A percentile compares a stretch with the other conserved stretches of the same genome.
Evolutionary conservation across 2,797 vertebrate genomes (phyloP).

Genomic region (Melanotaenia nigrans): DNA sequence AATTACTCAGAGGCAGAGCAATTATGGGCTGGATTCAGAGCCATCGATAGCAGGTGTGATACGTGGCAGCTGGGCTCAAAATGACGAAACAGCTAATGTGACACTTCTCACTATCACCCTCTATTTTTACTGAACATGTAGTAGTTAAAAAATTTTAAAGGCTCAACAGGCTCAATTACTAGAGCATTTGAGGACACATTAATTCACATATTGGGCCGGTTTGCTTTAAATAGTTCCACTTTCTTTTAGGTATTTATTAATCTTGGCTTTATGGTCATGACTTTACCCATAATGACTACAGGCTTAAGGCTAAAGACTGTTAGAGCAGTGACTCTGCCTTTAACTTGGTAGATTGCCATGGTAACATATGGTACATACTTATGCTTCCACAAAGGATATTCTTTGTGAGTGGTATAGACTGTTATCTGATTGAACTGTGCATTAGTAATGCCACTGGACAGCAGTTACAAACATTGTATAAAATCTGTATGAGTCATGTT

Average conservation of each 20-base stretch:
- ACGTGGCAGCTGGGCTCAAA: constrained; percentile 62
- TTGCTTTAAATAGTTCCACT: constrained; percentile 12
- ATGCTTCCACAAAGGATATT: not conserved
- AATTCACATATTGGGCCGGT: not conserved
- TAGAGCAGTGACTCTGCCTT: too few relatives aligned
- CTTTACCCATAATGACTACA: constrained; percentile 4
- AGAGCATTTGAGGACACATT: not conserved
- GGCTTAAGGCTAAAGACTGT: not conserved
- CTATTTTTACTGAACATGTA: constrained; percentile 39
- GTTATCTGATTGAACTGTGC: not conserved
- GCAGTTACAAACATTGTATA: not conserved
- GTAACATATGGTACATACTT: too few relatives aligned
- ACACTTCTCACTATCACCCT: constrained; percentile 66
- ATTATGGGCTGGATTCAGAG: constrained; percentile 64
- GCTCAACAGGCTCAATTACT: constrained; percentile 3
- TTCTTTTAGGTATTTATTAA: constrained; percentile 14
- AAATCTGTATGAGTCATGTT: not conserved
- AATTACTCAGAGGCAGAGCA: constrained; percentile 74
- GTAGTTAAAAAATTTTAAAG: constrained; percentile 3
- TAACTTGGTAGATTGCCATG: too few relatives aligned
- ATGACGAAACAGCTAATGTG: constrained; percentile 39
- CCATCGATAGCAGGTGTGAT: constrained; percentile 50
- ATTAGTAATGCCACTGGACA: not conserved
- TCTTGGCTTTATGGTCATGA: not conserved
- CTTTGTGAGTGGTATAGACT: not conserved